Base-by-base conservation (phyloP, 2,888 invertebrate species). In the Tubulanus polymorphus region DNA sequence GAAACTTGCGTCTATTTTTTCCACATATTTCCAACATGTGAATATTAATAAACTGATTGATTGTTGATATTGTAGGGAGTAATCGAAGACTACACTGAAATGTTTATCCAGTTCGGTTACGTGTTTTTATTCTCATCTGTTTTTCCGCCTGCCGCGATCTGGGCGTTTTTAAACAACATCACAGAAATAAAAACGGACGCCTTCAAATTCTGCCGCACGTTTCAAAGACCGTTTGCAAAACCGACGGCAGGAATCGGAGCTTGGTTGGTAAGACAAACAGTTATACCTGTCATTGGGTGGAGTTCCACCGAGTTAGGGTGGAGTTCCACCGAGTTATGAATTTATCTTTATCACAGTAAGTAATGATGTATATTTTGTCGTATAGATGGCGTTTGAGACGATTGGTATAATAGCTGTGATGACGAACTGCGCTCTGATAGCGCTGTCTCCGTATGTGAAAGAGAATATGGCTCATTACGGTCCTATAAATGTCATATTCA, bases 21-120 rank as follows among this genome's bases (percentile, higher is more conserved):
- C n/a, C n/a, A n/a, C n/a, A n/a, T n/a, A n/a, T n/a, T n/a, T n/a
- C n/a, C n/a, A n/a, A n/a, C n/a, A n/a, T n/a, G n/a, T n/a, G n/a
- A n/a, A n/a, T n/a, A n/a, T 46, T 15, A 48, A 20, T 18, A 58
- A 15, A 27, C n/a, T 51, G 28, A 54, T 51, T 56, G 46, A 2
- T 8, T n/a, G 27, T n/a, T n/a, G n/a, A n/a, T n/a, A n/a, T 68
- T 72, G 29, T 73, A 84, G 82, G 87, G 87, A 56, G 88, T 88
- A 0, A 86, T 87, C 72, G 88, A 88, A 73, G 89, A 89, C 72
- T 89, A 88, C 73, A 78, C 89, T 64, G 89, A 89, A 78, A 83
- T 89, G 77, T 89, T 87, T 75, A 85, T 88, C 50, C 89, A 89
- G 78, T 89, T 88, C 71, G 89, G 89, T 48, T 89, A 88, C 76